phyloP scores from a whole-genome alignment of 1,140 invertebrate species.

The Diploscapter pachys region DNA sequence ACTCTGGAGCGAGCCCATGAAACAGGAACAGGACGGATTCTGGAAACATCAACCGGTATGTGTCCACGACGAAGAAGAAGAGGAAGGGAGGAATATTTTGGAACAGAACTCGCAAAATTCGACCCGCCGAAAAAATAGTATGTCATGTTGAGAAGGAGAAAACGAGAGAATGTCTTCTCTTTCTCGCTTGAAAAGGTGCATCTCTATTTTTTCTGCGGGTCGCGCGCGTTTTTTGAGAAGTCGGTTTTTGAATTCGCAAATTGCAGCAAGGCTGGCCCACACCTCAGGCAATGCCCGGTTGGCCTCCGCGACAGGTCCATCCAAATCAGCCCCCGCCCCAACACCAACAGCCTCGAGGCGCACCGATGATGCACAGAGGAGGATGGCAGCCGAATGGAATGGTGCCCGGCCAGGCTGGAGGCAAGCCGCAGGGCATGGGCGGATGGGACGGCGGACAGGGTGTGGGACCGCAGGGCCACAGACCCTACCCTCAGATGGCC shows the following conservation, averaged over 20 bases:
- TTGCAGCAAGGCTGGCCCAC: too few relatives aligned
- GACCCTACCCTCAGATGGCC: slow-evolving; percentile 1
- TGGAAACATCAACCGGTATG: slow-evolving; percentile 26
- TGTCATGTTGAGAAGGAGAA: too few relatives aligned
- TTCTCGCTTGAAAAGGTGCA: too few relatives aligned
- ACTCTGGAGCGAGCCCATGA: slow-evolving; percentile 31
- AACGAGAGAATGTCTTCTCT: too few relatives aligned
- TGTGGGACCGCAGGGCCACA: slow-evolving; percentile 5
- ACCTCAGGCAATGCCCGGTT: too few relatives aligned
- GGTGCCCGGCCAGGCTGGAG: not conserved
- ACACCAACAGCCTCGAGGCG: slow-evolving; percentile 1
- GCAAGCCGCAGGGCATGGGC: slow-evolving; percentile 3
- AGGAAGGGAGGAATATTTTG: not conserved
- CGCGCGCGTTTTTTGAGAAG: too few relatives aligned
- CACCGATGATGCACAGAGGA: slow-evolving; percentile 12
- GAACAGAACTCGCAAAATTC: not conserved
- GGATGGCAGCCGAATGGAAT: not conserved
- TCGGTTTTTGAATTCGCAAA: too few relatives aligned
- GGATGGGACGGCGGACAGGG: slow-evolving; percentile 14
- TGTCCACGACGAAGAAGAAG: not conserved
- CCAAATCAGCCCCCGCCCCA: not conserved
- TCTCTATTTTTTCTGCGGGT: too few relatives aligned
- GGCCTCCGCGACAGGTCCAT: not conserved
- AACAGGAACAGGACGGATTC: slow-evolving; percentile 29
- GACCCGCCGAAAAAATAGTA: too few relatives aligned